These are phyloP conservation scores for Oryzias curvinotus DNA, from an alignment of 2,113 vertebrate genomes.

Conservation along the genomic window DNA sequence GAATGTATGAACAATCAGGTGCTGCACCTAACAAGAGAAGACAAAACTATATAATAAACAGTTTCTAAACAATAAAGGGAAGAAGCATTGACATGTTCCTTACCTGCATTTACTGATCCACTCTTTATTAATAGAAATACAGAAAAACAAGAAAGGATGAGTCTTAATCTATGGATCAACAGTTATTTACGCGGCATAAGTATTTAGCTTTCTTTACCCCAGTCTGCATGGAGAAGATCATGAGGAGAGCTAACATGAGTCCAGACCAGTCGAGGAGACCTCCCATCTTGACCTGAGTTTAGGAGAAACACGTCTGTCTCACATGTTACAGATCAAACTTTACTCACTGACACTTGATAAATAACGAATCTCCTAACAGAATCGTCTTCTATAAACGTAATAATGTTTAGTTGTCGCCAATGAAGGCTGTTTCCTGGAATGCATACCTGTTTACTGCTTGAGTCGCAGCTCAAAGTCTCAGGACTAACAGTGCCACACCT, in stretches of 20 bases:
- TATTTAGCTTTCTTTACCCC: slow-evolving; percentile 7
- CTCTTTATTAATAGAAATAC: too few species aligned
- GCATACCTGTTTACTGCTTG: slow-evolving; percentile 35
- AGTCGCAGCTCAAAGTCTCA: neutral
- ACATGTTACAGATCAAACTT: too few species aligned
- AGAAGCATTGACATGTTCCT: too few species aligned
- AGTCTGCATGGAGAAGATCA: slow-evolving; percentile 23
- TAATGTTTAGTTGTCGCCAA: too few species aligned
- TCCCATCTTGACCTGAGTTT: slow-evolving; percentile 40
- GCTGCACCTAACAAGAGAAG: neutral
- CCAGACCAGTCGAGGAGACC: neutral
- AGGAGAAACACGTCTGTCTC: neutral
- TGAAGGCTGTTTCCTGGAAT: too few species aligned
- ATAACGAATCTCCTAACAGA: too few species aligned
- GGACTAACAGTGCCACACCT: slow-evolving; percentile 15
- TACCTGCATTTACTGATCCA: too few species aligned
- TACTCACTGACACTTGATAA: too few species aligned
- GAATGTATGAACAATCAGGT: slow-evolving; percentile 66
- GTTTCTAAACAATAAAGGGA: too few species aligned
- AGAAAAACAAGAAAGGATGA: too few species aligned
- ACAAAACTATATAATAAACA: neutral
- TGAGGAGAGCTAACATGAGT: slow-evolving; percentile 26
- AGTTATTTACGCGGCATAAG: neutral
- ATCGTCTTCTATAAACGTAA: too few species aligned
- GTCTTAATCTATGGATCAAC: neutral